These are phyloP conservation scores for Pogoniulus pusillus DNA, from an alignment of 2,797 vertebrate genomes.

Conservation along the genomic window DNA sequence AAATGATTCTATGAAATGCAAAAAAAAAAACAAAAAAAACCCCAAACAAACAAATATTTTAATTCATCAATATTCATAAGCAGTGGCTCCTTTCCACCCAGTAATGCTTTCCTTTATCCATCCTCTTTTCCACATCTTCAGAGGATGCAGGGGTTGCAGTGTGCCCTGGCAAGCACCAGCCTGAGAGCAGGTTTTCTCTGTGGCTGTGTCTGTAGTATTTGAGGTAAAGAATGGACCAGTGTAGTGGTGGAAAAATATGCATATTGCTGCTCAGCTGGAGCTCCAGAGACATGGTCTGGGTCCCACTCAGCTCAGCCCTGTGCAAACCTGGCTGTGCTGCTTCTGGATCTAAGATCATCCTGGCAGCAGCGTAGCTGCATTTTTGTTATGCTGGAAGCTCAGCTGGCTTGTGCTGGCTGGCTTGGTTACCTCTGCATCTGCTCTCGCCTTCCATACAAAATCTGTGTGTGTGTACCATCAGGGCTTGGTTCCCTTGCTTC, in stretches of 20 bases:
- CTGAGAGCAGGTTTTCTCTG: not conserved
- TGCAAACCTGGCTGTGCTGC: not conserved
- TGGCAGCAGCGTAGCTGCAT: not conserved
- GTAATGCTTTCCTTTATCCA: not conserved
- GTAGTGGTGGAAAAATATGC: not conserved
- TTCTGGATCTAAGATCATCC: not conserved
- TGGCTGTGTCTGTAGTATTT: rapidly evolving
- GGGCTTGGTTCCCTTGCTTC: not conserved
- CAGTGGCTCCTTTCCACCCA: not conserved
- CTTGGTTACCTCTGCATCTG: not conserved
- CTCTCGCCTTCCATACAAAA: not conserved
- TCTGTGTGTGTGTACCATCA: not conserved
- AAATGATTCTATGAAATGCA: not conserved
- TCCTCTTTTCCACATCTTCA: not conserved
- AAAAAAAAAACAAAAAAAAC: not conserved
- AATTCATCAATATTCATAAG: not conserved
- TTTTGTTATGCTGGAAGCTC: not conserved
- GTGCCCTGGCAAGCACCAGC: not conserved
- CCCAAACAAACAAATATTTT: not conserved
- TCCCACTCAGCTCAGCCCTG: not conserved
- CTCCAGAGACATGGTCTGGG: not conserved
- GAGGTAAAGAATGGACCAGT: not conserved
- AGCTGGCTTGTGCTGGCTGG: not conserved
- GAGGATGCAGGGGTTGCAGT: not conserved
- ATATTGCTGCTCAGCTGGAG: not conserved